Conservation (phyloP, 2,888 invertebrate species). For the Pristionchus mayeri region DNA sequence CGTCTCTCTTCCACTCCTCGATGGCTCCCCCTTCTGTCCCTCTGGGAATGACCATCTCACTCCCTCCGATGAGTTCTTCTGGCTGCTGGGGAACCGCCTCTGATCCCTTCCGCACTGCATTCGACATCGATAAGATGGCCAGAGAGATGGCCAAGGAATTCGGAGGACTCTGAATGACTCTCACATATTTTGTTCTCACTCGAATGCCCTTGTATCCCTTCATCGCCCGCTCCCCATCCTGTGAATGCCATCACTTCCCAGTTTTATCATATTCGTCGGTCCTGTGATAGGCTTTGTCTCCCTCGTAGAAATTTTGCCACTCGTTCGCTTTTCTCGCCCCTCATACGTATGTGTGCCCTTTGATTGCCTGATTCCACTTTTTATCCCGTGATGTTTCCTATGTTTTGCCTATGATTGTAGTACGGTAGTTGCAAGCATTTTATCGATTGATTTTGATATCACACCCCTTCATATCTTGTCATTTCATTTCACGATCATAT, state of each 20-base stretch:
- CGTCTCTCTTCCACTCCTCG: conserved; percentile 6
- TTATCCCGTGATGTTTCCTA: not conserved
- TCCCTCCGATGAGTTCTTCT: conserved; percentile 39
- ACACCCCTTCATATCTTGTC: conserved; percentile 33
- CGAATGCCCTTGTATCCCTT: not conserved
- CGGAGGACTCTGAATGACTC: conserved; percentile 54
- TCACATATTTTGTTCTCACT: not conserved
- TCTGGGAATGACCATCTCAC: conserved; percentile 25
- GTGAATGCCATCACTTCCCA: conserved; percentile 23
- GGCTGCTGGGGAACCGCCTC: conserved; percentile 3
- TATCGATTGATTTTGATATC: conserved; percentile 33
- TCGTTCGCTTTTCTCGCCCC: conserved; percentile 27
- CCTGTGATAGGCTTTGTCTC: not conserved
- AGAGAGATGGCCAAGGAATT: conserved; percentile 65
- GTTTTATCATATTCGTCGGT: not conserved
- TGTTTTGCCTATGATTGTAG: not conserved
- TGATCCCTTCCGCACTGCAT: conserved; percentile 50
- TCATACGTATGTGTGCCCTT: conserved; percentile 4
- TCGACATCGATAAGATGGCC: conserved; percentile 62
- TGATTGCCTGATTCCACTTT: conserved; percentile 30
- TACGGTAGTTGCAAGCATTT: conserved; percentile 45
- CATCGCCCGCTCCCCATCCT: not conserved
- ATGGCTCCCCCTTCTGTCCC: not conserved
- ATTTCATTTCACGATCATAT: conserved; percentile 6
- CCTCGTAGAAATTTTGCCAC: not conserved